Evolutionary conservation across 2,113 vertebrate genomes (phyloP).

Genomic region (Sprattus sprattus): DNA sequence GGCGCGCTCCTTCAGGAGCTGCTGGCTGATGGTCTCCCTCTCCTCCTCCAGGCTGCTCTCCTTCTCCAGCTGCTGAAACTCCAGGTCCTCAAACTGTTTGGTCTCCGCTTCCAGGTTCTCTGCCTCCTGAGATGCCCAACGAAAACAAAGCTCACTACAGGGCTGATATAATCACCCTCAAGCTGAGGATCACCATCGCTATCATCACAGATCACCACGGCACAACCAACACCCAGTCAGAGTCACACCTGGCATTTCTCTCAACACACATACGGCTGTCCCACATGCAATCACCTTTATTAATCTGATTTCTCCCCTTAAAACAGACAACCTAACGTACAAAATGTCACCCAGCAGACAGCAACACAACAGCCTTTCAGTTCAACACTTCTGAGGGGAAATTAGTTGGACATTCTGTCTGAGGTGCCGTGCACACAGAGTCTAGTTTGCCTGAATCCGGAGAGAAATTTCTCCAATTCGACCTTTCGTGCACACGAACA

Average conservation of each 20-base stretch:
- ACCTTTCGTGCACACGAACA: too few species aligned
- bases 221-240: neutral
- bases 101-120: conserved; percentile 83
- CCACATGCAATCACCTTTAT: neutral
- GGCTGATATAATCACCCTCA: neutral
- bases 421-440: too few species aligned
- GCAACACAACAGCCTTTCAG: neutral
- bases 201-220: neutral
- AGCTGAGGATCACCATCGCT: neutral
- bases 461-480: too few species aligned
- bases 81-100: conserved; percentile 94
- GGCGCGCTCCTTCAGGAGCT: conserved; percentile 81
- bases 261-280: neutral
- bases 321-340: neutral
- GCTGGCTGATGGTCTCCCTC: conserved; percentile 79
- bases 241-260: conserved; percentile 18
- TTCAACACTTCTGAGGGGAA: neutral
- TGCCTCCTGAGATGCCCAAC: conserved; percentile 73
- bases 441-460: too few species aligned
- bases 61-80: conserved; percentile 96
- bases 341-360: neutral
- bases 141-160: neutral
- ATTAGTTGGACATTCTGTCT: neutral
- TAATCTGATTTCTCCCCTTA: neutral
- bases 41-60: conserved; percentile 94